phyloP scores from a whole-genome alignment of 2,888 invertebrate species.

The Pasiphila rectangulata region DNA sequence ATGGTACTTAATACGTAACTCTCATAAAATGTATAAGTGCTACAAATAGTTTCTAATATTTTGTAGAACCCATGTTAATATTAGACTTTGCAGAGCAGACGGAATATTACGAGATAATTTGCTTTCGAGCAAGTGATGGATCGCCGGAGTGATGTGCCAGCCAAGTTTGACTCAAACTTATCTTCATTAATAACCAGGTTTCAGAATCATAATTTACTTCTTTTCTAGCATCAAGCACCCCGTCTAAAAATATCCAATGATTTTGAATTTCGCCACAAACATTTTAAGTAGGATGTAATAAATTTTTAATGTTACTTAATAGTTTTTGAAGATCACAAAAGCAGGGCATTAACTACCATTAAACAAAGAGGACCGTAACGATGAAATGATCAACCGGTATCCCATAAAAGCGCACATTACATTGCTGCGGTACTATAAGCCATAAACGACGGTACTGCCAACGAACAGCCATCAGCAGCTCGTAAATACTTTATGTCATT shows the following conservation, averaged over 20 bases:
- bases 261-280: not conserved
- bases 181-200: not conserved
- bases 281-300: no score
- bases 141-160: constrained; percentile 5
- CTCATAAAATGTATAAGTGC: no score
- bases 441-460: constrained; percentile 40
- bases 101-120: constrained; percentile 4
- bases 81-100: not conserved
- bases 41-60: no score
- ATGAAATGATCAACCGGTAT: constrained; percentile 27
- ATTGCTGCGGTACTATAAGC: constrained; percentile 39
- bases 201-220: not conserved
- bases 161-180: constrained; percentile 8
- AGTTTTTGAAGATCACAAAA: not conserved
- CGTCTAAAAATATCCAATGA: no score
- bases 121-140: constrained; percentile 13
- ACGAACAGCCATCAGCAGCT: constrained; percentile 41
- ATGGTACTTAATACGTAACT: no score
- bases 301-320: no score
- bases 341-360: constrained; percentile 1
- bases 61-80: no score
- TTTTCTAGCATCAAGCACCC: no score
- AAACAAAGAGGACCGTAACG: constrained; percentile 8
- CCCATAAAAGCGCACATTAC: constrained; percentile 37
- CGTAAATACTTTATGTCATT: constrained; percentile 41